These are phyloP conservation scores for Lucilia sericata DNA, from an alignment of 1,140 invertebrate species.

Conservation along the genomic window DNA sequence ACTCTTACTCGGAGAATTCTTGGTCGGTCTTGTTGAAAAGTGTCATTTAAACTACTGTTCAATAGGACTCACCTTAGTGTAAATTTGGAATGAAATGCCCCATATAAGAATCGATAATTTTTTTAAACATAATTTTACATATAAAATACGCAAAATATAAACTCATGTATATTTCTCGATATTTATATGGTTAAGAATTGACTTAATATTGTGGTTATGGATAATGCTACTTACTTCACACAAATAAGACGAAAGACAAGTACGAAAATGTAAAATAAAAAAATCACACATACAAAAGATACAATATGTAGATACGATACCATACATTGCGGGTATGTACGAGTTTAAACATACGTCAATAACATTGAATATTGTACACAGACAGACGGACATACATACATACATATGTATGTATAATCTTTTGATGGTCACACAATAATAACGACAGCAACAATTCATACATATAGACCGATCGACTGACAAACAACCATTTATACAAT, in stretches of 20 bases:
- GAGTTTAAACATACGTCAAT: background rate
- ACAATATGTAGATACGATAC: background rate
- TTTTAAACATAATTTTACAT: background rate
- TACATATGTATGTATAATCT: background rate
- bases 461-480: background rate
- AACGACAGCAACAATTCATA: background rate
- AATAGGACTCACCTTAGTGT: too few relatives aligned
- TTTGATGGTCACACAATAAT: conserved; percentile 26
- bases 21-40: too few relatives aligned
- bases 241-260: background rate
- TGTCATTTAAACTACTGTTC: too few relatives aligned
- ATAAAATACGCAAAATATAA: background rate
- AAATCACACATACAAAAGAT: background rate
- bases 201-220: conserved; percentile 10
- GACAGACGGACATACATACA: background rate
- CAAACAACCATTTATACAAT: background rate
- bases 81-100: too few relatives aligned
- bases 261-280: background rate
- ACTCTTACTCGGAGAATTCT: too few relatives aligned
- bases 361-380: background rate
- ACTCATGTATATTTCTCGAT: background rate
- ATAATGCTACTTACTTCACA: conserved; percentile 21
- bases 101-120: too few relatives aligned
- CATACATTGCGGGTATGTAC: background rate
- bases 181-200: background rate